Evolutionary conservation across 2,888 invertebrate genomes (phyloP).

Genomic region (Clanis bilineata): DNA sequence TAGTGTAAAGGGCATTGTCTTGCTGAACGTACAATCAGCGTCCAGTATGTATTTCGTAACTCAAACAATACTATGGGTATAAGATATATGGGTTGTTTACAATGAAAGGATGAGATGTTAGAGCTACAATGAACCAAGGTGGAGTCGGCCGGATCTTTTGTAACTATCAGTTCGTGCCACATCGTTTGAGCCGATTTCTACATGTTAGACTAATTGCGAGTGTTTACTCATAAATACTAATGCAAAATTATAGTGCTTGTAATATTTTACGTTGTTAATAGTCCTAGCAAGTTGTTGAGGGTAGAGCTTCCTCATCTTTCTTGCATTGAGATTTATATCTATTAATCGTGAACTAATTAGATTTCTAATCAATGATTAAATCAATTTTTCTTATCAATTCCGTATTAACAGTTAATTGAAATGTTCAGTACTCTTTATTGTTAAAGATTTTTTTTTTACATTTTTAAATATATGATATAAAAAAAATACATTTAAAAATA

Average conservation of each 20-base stretch:
- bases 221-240: slow-evolving; percentile 1
- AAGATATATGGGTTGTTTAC: slow-evolving; percentile 21
- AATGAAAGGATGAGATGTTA: slow-evolving; percentile 34
- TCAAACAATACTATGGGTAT: slow-evolving; percentile 14
- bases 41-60: slow-evolving; percentile 19
- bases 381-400: no score
- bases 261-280: not conserved
- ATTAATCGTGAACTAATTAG: no score
- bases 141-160: slow-evolving; percentile 65
- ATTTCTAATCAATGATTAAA: no score
- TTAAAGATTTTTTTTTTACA: no score
- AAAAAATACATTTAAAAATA: no score
- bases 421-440: no score
- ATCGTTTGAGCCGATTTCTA: slow-evolving; percentile 45
- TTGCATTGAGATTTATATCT: not conserved
- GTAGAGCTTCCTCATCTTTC: not conserved
- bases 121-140: slow-evolving; percentile 48
- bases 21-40: slow-evolving; percentile 19
- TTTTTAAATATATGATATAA: no score
- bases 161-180: slow-evolving; percentile 47
- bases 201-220: slow-evolving; percentile 15
- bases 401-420: no score
- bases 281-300: not conserved
- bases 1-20: slow-evolving; percentile 3
- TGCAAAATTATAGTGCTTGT: not conserved